Evolutionary conservation across 2,797 vertebrate genomes (phyloP).

Genomic region (Bradypodion pumilum): DNA sequence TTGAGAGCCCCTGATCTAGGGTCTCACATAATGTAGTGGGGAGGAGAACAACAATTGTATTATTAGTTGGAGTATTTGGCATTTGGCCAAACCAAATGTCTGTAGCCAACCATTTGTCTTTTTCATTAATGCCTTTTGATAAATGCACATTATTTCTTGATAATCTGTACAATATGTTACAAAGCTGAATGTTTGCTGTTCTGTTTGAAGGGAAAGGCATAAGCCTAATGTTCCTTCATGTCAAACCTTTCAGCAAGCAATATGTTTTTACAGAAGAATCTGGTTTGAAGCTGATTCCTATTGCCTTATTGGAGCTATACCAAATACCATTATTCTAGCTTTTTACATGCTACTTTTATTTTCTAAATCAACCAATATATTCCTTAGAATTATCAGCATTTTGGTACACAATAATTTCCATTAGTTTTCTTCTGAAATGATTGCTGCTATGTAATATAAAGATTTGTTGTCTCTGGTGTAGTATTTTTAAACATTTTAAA

Average conservation of each 20-base stretch:
- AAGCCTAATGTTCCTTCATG: conserved; percentile 29
- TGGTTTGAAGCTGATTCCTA: conserved; percentile 31
- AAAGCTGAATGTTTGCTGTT: conserved; percentile 21
- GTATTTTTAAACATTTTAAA: not conserved
- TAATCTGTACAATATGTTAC: conserved; percentile 29
- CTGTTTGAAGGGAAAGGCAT: conserved; percentile 20
- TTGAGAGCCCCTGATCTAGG: too few relatives aligned
- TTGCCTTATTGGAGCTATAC: conserved; percentile 29
- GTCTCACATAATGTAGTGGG: not conserved
- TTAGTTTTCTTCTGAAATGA: not conserved
- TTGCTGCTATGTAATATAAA: not conserved
- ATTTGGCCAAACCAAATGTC: not conserved
- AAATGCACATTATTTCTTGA: conserved; percentile 46
- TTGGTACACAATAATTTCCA: not conserved
- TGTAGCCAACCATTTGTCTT: not conserved
- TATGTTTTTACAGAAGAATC: conserved; percentile 25
- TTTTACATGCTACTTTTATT: conserved; percentile 16
- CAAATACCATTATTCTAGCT: not conserved
- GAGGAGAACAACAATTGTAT: not conserved
- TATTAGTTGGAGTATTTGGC: conserved; percentile 42
- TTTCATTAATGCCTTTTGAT: conserved; percentile 29
- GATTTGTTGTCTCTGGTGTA: not conserved
- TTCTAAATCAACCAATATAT: conserved; percentile 33
- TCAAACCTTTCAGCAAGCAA: conserved; percentile 39
- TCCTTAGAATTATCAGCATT: conserved; percentile 6